A percentile compares a stretch with the other conserved stretches of the same genome.
Evolutionary conservation across 2,113 vertebrate species (phyloP).

Genomic region (Labeo catla): DNA sequence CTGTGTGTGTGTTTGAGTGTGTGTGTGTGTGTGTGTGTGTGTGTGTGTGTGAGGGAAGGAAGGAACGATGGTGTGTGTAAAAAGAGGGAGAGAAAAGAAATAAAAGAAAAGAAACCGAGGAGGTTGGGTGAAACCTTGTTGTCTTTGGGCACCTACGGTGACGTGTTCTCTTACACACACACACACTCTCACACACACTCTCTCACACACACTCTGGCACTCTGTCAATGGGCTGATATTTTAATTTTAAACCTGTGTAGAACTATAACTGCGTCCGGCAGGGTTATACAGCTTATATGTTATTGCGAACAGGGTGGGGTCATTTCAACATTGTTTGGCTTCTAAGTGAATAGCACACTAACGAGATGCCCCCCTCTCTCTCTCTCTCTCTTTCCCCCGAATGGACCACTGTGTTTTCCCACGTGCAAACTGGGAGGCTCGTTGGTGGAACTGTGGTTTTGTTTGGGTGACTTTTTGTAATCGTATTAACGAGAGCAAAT

Average conservation of each 20-base stretch:
- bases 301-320: slow-evolving; percentile 50
- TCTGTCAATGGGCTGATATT: slow-evolving; percentile 45
- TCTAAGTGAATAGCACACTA: slow-evolving; percentile 42
- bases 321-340: slow-evolving; percentile 50
- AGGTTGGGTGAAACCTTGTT: slow-evolving; percentile 36
- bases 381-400: slow-evolving; percentile 17
- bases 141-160: slow-evolving; percentile 51
- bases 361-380: slow-evolving; percentile 42
- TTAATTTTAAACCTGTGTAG: slow-evolving; percentile 27
- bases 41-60: not conserved
- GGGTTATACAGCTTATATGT: slow-evolving; percentile 29
- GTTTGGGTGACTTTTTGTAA: slow-evolving; percentile 55
- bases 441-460: slow-evolving; percentile 48
- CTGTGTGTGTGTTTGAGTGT: slow-evolving; percentile 7
- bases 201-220: slow-evolving; percentile 10
- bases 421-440: slow-evolving; percentile 66
- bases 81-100: not conserved
- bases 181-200: slow-evolving; percentile 36
- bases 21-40: slow-evolving; percentile 33
- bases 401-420: slow-evolving; percentile 62
- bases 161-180: slow-evolving; percentile 44
- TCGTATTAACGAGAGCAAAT: slow-evolving; percentile 40
- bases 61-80: not conserved
- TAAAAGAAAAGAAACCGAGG: slow-evolving; percentile 26
- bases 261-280: slow-evolving; percentile 19